Percentiles rank a stretch among this genome's conserved stretches.
These are phyloP conservation scores for Phalanger gymnotis DNA, from an alignment of 2,797 vertebrate genomes.

Conservation along the genomic window DNA sequence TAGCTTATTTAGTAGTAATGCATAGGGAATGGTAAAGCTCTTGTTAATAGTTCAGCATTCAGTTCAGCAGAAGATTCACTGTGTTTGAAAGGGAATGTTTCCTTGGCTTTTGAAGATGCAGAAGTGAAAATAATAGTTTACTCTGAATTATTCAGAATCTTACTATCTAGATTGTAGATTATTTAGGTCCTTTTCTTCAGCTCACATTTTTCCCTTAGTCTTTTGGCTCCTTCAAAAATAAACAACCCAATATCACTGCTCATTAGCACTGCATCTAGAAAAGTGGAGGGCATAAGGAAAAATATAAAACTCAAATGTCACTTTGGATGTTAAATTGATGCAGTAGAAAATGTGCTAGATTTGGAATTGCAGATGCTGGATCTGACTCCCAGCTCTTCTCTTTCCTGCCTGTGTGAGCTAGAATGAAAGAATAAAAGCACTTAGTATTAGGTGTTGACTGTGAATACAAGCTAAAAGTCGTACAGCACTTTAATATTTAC, in stretches of 20 bases:
- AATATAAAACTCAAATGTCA: neutral
- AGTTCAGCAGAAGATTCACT: neutral
- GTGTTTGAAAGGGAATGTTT: slow-evolving; percentile 9
- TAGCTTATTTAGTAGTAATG: neutral
- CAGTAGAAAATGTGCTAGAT: neutral
- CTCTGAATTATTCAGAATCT: neutral
- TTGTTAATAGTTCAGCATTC: neutral
- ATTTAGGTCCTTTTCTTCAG: neutral
- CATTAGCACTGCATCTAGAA: neutral
- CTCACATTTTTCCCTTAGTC: neutral
- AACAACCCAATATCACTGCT: neutral
- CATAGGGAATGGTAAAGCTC: neutral
- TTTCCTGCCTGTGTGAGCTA: neutral
- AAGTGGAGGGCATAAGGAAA: neutral
- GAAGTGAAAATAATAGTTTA: neutral
- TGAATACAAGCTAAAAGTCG: neutral
- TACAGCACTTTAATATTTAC: neutral
- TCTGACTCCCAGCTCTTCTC: neutral
- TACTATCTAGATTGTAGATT: neutral
- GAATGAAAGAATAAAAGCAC: neutral
- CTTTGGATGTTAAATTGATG: neutral
- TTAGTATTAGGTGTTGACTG: neutral
- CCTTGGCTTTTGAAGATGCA: neutral
- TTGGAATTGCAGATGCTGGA: neutral
- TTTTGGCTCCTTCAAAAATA: neutral